Evolutionary conservation across 2,113 vertebrate species (phyloP), one percentile per base, ranked within the genome.

Genomic region (Ancistrus triradiatus): DNA sequence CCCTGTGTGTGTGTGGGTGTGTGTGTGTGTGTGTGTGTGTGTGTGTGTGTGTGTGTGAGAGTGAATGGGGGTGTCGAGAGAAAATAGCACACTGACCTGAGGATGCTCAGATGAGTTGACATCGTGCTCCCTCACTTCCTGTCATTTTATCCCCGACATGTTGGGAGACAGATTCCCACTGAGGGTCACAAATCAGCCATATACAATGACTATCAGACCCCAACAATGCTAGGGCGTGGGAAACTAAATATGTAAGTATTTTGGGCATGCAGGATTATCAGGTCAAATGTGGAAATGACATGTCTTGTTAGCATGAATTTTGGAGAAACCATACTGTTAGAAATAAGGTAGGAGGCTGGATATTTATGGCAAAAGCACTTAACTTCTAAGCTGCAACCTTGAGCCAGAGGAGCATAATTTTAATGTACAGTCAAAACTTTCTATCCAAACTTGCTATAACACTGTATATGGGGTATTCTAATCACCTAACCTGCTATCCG

Each of bases 71-170:
- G n/a, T n/a, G n/a, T n/a, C n/a, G n/a, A n/a, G n/a, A n/a, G n/a
- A 87, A 86, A 88, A 88, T 84, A 90, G 85, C 82, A 83, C 87
- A 83, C 88, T 86, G 82, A 88, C 72, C 80, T 7, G 56, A 55
- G 59, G 80, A 82, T 77, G 78, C 63, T 50, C 74, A 68, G 78
- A 73, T 53, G 67, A 70, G 83, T 48, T 80, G 82, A 77, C 79
- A 85, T 51, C 48, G 69, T 83, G 83, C 85, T 88, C 85, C 76
- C 73, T 84, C 85, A 37, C 70, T 68, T 61, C 55, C 53, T 63
- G 62, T 70, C 55, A 35, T 69, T 73, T 48, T 28, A 22, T 11
- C 14, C 44, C 28, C 47, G 22, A 48, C 58, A 18, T 33, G 10
- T 69, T 42, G 47, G 24, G 24, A 59, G 62, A 85, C 35, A 27